Evolutionary conservation across 2,113 vertebrate species (phyloP).

Genomic region (Cairina moschata): DNA sequence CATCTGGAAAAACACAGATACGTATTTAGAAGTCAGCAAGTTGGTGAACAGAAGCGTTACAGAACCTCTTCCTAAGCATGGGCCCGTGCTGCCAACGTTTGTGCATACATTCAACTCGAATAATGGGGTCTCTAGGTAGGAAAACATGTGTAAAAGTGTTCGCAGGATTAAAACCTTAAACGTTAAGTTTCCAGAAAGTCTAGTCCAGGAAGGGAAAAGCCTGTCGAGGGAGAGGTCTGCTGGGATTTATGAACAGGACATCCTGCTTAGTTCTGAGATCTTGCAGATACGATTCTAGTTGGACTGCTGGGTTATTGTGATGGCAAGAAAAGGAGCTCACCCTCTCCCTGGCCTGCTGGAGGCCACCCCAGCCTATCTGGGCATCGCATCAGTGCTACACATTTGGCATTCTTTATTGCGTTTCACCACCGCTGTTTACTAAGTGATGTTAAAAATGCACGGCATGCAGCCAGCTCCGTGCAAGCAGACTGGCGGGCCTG

Average conservation of each 20-base stretch:
- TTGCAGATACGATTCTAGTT: conserved; percentile 27
- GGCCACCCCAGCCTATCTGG: conserved; percentile 31
- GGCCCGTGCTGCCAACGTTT: not conserved
- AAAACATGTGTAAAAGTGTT: not conserved
- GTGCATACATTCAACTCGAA: not conserved
- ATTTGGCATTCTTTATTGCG: conserved; percentile 17
- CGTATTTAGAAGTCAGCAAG: conserved; percentile 9
- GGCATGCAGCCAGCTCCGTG: not conserved
- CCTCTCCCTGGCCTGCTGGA: conserved; percentile 24
- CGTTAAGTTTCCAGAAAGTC: conserved; percentile 60
- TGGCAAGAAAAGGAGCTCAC: conserved; percentile 55
- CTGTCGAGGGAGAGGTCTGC: conserved; percentile 47
- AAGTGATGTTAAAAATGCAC: not conserved
- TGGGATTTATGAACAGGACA: conserved; percentile 67
- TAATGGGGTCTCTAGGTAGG: not conserved
- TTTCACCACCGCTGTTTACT: conserved; percentile 36
- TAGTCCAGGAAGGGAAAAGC: conserved; percentile 66
- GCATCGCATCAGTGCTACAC: conserved; percentile 29
- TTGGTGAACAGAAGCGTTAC: not conserved
- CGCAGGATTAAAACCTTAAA: conserved; percentile 42
- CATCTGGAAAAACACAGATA: conserved; percentile 26
- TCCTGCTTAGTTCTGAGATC: conserved; percentile 62
- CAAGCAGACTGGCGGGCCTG: not conserved
- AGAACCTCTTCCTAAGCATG: not conserved
- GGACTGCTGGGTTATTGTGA: conserved; percentile 32